Evolutionary conservation across 2,113 vertebrate species (phyloP).

Genomic region (Pelecanus crispus): DNA sequence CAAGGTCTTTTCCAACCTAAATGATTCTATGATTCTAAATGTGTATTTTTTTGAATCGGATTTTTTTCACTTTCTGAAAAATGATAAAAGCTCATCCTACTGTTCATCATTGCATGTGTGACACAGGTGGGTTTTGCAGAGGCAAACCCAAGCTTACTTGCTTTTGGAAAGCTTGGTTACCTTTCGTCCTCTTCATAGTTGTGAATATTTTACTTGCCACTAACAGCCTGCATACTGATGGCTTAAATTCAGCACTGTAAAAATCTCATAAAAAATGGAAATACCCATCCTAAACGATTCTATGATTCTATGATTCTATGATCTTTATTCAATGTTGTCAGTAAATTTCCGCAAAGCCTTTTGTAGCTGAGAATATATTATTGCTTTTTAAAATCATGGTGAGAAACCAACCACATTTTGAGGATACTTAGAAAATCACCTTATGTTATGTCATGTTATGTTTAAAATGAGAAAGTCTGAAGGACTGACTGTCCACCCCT

Average conservation of each 20-base stretch:
- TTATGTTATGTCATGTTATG: background rate
- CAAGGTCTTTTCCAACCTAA: no score
- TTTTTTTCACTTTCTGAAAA: background rate
- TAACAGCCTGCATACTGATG: background rate
- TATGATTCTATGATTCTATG: no score
- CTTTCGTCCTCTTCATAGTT: background rate
- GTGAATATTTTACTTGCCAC: background rate
- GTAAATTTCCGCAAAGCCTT: constrained; percentile 3
- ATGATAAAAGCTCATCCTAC: background rate
- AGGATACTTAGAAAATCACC: background rate
- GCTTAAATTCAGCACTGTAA: background rate
- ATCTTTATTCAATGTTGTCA: constrained; percentile 24
- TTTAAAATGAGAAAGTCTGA: background rate
- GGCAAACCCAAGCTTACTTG: background rate
- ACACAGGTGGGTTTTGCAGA: background rate
- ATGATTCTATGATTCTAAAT: no score
- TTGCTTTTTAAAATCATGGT: constrained; percentile 6
- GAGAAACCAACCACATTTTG: constrained; percentile 20
- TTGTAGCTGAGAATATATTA: constrained; percentile 31
- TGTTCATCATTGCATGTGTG: background rate
- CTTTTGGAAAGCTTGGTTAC: background rate
- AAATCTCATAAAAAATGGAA: constrained; percentile 40
- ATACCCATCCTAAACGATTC: no score
- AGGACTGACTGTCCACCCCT: background rate
- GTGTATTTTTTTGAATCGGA: background rate